Base-by-base conservation (phyloP, 2,888 invertebrate species). In the Poecilobothrus nobilitatus region DNA sequence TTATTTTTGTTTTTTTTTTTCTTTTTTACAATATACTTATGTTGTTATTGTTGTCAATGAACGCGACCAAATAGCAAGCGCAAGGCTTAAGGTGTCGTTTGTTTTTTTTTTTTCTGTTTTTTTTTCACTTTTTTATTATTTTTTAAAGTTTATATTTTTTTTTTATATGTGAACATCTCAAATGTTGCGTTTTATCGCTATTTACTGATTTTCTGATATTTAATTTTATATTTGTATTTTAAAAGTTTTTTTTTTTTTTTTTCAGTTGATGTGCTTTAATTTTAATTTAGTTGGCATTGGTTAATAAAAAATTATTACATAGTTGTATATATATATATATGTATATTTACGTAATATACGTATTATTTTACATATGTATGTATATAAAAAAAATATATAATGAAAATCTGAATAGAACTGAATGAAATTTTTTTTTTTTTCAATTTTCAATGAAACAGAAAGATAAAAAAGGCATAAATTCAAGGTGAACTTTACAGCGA, bases 401-500 rank as follows among this genome's bases (percentile, higher is more conserved):
- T n/a, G 15, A 53, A 53, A 53, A 41, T 41, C 6, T 53, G 53
- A 53, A 53, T 53, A 53, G 53, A 53, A 53, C 53, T 53, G 53
- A 53, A 18, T 37, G 9, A 4, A 27, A 27, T 41, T 41, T 41
- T n/a, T n/a, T n/a, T n/a, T n/a, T n/a, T n/a, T n/a, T 41, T 41
- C 2, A 12, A 41, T 53, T 53, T 53, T 53, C 53, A 53, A 53
- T 53, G 53, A n/a, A 53, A 53, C 15, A 53, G 53, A 53, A 15
- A 53, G 53, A 53, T 53, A 53, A 53, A 53, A 53, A 53, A 53
- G 53, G 53, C 53, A 53, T 53, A 53, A 53, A 53, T 53, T 53
- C 53, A 53, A 53, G 53, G 53, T 53, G 15, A 53, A 53, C 18
- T 53, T 53, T 53, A 53, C 15, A n/a, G 53, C n/a, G 53, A 53